Percentiles rank a stretch among this genome's conserved stretches.
Evolutionary conservation across 2,113 vertebrate species (phyloP).

Genomic region (Gymnorhina tibicen): DNA sequence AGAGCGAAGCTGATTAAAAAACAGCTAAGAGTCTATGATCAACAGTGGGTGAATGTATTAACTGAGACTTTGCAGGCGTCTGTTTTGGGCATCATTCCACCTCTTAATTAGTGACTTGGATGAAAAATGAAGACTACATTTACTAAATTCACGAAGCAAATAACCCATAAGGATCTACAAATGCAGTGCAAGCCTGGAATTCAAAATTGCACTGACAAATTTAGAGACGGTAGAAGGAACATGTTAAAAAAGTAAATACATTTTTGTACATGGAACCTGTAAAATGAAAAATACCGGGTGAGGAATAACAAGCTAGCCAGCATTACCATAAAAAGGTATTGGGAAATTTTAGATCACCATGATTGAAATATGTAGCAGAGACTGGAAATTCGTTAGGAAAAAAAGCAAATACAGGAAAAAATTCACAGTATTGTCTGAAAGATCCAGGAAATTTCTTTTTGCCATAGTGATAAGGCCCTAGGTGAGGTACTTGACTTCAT

Average conservation of each 20-base stretch:
- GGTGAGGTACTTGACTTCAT: background rate
- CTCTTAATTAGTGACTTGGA: conserved; percentile 24
- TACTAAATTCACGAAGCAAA: conserved; percentile 11
- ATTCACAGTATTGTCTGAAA: background rate
- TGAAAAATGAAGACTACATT: conserved; percentile 22
- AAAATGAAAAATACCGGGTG: background rate
- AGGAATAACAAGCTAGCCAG: background rate
- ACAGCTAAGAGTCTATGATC: background rate
- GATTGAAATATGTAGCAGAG: background rate
- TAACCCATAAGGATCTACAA: background rate
- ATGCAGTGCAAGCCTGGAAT: background rate
- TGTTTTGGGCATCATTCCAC: conserved; percentile 43
- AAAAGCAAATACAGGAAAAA: background rate
- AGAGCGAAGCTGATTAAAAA: background rate
- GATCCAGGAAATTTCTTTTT: background rate
- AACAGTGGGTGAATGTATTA: background rate
- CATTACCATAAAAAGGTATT: background rate
- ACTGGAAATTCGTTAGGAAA: background rate
- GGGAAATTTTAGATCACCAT: background rate
- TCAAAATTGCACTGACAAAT: background rate
- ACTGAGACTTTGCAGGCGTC: background rate
- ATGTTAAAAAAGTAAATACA: background rate
- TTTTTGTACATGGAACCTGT: background rate
- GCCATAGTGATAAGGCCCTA: background rate
- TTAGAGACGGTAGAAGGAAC: background rate